These are phyloP conservation scores for Bilobella aurantiaca DNA, from an alignment of 1,140 invertebrate species.

Conservation along the genomic window DNA sequence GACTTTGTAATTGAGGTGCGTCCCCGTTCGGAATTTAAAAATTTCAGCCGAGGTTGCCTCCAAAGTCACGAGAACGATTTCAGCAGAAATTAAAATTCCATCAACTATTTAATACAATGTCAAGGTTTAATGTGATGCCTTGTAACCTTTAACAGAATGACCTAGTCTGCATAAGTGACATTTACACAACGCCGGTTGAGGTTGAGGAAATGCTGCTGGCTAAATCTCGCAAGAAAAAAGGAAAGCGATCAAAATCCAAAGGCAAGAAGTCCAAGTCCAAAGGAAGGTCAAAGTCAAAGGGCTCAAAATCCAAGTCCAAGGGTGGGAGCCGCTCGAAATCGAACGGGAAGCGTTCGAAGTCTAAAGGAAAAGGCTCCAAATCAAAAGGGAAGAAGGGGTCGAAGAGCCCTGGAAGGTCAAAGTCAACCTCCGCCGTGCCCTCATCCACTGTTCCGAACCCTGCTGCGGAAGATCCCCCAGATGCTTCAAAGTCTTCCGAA, in stretches of 20 bases:
- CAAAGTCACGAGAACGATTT: neutral
- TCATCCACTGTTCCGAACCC: too few relatives aligned
- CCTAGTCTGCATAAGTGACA: slow-evolving; percentile 45
- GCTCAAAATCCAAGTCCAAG: neutral
- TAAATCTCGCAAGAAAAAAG: too few relatives aligned
- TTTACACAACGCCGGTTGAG: slow-evolving; percentile 32
- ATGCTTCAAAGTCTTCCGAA: neutral
- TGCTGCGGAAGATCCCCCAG: neutral
- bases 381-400: neutral
- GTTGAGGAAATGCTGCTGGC: neutral
- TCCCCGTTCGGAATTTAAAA: neutral
- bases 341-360: neutral
- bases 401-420: too few relatives aligned
- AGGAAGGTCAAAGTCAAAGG: neutral
- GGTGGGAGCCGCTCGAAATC: neutral
- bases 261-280: neutral
- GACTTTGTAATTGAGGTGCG: slow-evolving; percentile 53
- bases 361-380: too few relatives aligned
- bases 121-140: neutral
- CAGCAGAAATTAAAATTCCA: neutral
- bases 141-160: slow-evolving; percentile 41
- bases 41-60: neutral
- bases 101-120: neutral
- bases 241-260: neutral
- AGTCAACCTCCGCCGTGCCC: too few relatives aligned